phyloP scores from a whole-genome alignment of 2,113 vertebrate species.

The Antigone vipio region DNA sequence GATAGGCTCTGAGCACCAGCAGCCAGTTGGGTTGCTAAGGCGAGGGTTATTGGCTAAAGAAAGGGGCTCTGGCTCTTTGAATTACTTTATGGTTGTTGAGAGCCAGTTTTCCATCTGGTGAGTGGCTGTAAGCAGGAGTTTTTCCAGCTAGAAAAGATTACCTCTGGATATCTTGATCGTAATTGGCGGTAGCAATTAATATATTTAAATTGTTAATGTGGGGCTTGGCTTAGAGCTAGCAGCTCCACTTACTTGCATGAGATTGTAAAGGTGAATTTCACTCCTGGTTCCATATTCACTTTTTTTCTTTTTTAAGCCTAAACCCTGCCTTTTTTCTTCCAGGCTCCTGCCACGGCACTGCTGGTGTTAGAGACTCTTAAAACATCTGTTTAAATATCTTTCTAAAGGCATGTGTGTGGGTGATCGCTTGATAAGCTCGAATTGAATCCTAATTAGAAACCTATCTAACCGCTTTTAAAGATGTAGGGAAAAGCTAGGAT shows the following conservation, averaged over 20 bases:
- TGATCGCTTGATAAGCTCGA: not conserved
- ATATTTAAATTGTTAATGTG: not conserved
- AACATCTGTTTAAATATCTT: not conserved
- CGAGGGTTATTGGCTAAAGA: not conserved
- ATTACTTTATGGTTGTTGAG: not conserved
- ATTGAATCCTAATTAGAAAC: not conserved
- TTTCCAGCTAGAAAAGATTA: conserved; percentile 6
- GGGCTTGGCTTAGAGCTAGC: not conserved
- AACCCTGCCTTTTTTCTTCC: not conserved
- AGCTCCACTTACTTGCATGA: not conserved
- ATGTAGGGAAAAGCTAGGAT: not conserved
- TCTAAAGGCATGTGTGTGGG: not conserved
- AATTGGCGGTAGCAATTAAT: not conserved
- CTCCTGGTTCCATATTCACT: not conserved
- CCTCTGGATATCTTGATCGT: not conserved
- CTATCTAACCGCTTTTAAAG: not conserved
- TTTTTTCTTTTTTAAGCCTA: not conserved
- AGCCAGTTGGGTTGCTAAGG: not conserved
- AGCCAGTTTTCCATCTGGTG: conserved; percentile 26
- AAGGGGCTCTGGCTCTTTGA: not conserved
- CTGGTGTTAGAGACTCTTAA: not conserved
- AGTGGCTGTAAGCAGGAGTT: not conserved
- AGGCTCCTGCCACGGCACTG: not conserved
- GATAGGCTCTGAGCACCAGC: not conserved
- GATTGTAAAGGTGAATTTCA: not conserved